Evolutionary conservation across 2,888 invertebrate species (phyloP), one percentile per base, ranked within the genome.

Genomic region (Coronaproctus castanopsis): DNA sequence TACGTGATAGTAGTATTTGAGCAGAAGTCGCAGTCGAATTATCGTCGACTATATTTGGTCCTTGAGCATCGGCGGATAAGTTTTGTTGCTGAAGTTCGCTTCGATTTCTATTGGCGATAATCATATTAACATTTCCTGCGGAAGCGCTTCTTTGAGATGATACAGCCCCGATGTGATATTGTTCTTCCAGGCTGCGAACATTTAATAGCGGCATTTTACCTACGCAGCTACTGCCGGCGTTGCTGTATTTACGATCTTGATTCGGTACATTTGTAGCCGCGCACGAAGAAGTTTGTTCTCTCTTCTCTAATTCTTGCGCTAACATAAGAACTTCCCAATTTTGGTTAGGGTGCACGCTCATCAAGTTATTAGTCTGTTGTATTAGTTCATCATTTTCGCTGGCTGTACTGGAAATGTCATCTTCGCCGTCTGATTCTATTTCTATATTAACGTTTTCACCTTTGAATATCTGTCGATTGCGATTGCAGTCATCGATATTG

Each of bases 281-380:
- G n/a, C n/a, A n/a, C 14, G 36, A 36, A 36, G 36, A 36, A 36
- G 24, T 55, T 48, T 59, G 63, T 53, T 64, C 63, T 49, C 65
- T 57, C 57, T 60, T 62, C 3, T 65, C 64, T 10, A 86, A 74
- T 69, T 86, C 83, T 63, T 83, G 79, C 0, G 85, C 86, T 49
- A 87, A 71, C 83, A 86, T 83, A 70, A 80, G 78, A 0, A 86
- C 81, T 70, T 87, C 86, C 86, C 86, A 86, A 67, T 83, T 80
- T 63, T 81, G 79, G 62, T 75, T 63, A 59, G 64, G 64, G 20
- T 49, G 57, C 22, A 54, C 21, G 55, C 54, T 55, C 36, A 51
- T 48, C 14, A 59, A 54, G 19, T 63, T 54, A 5, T 61, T 59
- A 23, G 62, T 62, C 22, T 63, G 60, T 3, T 61, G 61, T 24